Percentiles rank a stretch among this genome's conserved stretches.
Evolutionary conservation across 2,888 invertebrate species (phyloP).

Genomic region (Tipula confusa): DNA sequence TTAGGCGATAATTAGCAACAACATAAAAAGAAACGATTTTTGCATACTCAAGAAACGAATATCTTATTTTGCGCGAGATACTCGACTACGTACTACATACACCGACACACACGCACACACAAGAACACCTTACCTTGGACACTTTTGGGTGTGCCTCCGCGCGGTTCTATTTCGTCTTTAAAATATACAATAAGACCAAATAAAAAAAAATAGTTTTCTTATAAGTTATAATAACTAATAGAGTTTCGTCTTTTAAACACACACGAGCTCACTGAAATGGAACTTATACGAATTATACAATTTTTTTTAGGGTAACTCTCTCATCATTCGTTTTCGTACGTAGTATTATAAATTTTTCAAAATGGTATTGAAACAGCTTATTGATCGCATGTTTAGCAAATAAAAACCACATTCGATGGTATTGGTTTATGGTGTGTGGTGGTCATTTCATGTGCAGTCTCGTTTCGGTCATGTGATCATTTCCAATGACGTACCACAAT

Average conservation of each 20-base stretch:
- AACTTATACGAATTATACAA: neutral
- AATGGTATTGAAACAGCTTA: neutral
- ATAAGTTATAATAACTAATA: no score
- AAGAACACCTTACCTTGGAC: neutral
- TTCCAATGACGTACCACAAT: neutral
- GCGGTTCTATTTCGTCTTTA: neutral
- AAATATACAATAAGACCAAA: neutral
- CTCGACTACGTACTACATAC: no score
- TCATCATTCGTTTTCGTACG: neutral
- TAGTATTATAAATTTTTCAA: neutral
- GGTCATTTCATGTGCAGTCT: neutral
- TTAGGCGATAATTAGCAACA: neutral
- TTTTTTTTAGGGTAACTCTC: neutral
- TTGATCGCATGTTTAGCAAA: neutral
- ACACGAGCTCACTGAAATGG: constrained; percentile 3
- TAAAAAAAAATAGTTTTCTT: neutral
- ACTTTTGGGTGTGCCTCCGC: constrained; percentile 7
- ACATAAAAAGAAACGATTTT: neutral
- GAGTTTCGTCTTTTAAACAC: neutral
- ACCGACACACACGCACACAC: neutral
- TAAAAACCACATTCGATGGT: neutral
- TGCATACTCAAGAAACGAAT: neutral
- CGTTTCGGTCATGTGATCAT: neutral
- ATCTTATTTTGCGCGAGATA: neutral
- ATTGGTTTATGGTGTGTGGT: neutral